Base-by-base conservation (phyloP, 30 jellyfish, hydroid and myxozoan species). In the Chrysaora quinquecirrha region DNA sequence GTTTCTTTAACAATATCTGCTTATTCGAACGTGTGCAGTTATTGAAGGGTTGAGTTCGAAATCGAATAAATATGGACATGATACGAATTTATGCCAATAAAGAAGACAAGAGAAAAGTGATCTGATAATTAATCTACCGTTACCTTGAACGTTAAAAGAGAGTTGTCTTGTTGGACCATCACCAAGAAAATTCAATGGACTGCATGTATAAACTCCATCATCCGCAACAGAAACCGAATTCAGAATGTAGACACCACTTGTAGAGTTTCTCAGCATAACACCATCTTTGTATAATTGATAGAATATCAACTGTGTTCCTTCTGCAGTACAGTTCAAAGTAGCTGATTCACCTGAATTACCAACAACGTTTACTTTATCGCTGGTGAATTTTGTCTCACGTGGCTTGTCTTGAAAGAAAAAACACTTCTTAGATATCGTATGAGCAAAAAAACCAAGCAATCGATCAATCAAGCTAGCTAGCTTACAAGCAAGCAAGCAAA, bases 121-220 rank as follows among this genome's bases (percentile, higher is more conserved):
- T n/a, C n/a, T n/a, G n/a, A n/a, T n/a, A n/a, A n/a, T n/a, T n/a
- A n/a, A 43, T 9, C 58, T 43, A 62, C 89, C 14, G n/a, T n/a
- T 62, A 78, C 89, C 89, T 23, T 78, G 22, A 20, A 78, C 73
- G 0, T 80, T 78, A 30, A 78, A 78, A 29, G 64, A 61, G 19
- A 58, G 1, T 28, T 48, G 73, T 6, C 12, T 23, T 48, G 11
- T 34, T 62, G 73, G 81, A 19, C 90, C 96, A 18, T 30, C 82
- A 9, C 96, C 96, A 68, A 75, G 87, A 66, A 49, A 75, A 63
- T 86, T 86, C 3, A 75, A 68, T 22, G 96, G 90, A 33, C 29
- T 61, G 56, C 96, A 86, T 46, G 76, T 29, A 48, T 86, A 86
- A 25, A 19, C 23, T n/a, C 89, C 96, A 22, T 38, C 67, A 33